These are phyloP conservation scores for Porites cylindrica DNA, from an alignment of 92 coral and sea anemone species.

Conservation along the genomic window DNA sequence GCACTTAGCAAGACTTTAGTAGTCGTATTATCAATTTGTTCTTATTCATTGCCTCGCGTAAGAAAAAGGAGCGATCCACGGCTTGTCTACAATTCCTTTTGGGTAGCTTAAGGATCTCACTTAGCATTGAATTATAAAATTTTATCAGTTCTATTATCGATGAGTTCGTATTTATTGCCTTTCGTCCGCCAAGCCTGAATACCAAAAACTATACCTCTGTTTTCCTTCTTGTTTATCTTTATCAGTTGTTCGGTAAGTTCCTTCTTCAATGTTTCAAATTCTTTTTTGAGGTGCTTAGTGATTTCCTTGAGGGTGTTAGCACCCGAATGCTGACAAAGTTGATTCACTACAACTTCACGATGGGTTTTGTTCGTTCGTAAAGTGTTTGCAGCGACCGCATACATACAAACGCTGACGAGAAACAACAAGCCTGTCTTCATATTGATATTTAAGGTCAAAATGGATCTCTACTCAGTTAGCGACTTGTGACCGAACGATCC, in stretches of 20 bases:
- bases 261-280: neutral
- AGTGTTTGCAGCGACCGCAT: neutral
- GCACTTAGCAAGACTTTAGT: no score
- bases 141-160: no score
- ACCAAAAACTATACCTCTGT: neutral
- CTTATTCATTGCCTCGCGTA: no score
- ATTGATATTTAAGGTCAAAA: neutral
- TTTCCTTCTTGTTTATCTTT: neutral
- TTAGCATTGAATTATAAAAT: no score
- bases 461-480: neutral
- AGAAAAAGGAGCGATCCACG: no score
- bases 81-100: no score
- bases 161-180: no score
- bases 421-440: neutral
- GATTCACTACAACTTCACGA: neutral
- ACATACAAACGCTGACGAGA: neutral
- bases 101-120: no score
- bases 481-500: neutral
- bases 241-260: neutral
- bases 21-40: no score
- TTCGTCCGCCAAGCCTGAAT: no score
- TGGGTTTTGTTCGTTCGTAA: neutral
- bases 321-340: neutral
- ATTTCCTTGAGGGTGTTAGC: neutral
- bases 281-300: neutral